Percentiles rank a stretch among this genome's conserved stretches.
These are phyloP conservation scores for Chloropsis cyanopogon DNA, from an alignment of 2,113 vertebrate genomes.

Conservation along the genomic window DNA sequence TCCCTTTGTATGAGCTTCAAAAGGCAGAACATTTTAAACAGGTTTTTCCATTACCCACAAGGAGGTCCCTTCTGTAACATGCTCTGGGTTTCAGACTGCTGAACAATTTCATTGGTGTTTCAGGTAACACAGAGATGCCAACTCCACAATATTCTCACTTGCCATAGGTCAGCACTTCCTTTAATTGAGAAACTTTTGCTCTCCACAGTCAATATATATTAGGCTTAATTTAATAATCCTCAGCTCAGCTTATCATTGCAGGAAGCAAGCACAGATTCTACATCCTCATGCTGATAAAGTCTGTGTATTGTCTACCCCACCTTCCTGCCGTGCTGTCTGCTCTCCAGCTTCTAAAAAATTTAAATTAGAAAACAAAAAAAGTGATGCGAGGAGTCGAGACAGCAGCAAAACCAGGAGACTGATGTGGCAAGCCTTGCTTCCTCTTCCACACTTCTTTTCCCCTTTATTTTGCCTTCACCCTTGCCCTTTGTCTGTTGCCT, in stretches of 20 bases:
- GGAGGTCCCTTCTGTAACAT: not conserved
- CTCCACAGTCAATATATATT: not conserved
- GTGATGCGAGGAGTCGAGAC: not conserved
- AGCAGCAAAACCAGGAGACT: not conserved
- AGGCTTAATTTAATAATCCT: not conserved
- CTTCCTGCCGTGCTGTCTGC: not conserved
- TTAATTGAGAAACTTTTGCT: not conserved
- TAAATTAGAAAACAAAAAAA: slow-evolving; percentile 11
- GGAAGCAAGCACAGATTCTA: not conserved
- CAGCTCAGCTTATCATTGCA: not conserved
- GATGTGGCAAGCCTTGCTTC: not conserved
- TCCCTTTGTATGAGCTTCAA: slow-evolving; percentile 1
- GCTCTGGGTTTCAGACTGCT: not conserved
- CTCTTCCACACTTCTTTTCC: not conserved
- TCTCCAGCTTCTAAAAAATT: not conserved
- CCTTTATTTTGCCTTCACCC: not conserved
- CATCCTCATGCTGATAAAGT: not conserved
- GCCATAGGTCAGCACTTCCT: not conserved
- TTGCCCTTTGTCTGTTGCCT: not conserved
- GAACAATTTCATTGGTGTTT: not conserved
- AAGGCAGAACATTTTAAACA: not conserved
- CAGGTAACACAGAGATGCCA: not conserved
- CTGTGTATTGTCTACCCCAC: not conserved
- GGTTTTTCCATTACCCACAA: not conserved
- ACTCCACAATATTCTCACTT: not conserved